Percentiles rank a stretch among this genome's conserved stretches.
These are phyloP conservation scores for Zaprionus obscuricornis DNA, from an alignment of 2,888 invertebrate genomes.

Conservation along the genomic window DNA sequence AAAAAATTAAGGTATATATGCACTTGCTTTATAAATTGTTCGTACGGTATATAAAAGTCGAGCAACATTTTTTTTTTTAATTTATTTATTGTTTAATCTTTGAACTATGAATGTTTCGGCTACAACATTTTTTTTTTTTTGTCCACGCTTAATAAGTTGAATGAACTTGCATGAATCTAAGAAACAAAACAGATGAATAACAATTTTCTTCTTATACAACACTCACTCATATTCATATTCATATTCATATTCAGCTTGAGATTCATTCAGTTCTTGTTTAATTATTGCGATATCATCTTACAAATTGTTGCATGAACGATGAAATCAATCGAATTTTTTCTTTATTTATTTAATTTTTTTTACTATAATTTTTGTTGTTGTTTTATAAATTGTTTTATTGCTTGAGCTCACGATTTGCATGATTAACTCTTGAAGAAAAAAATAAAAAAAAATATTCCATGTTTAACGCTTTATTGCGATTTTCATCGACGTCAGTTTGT, in stretches of 20 bases:
- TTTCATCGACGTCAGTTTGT: conserved; percentile 17
- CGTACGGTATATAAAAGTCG: too few species aligned
- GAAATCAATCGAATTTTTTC: conserved; percentile 45
- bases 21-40: too few species aligned
- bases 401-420: conserved; percentile 60
- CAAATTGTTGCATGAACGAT: conserved; percentile 34
- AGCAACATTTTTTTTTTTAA: too few species aligned
- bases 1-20: too few species aligned
- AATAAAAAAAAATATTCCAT: conserved; percentile 59
- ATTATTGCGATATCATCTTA: conserved; percentile 22
- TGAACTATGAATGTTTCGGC: too few species aligned
- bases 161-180: conserved; percentile 39
- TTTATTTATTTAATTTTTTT: conserved; percentile 3
- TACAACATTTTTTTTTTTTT: conserved; percentile 14
- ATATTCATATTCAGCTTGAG: too few species aligned
- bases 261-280: conserved; percentile 11
- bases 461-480: conserved; percentile 49
- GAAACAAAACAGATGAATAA: conserved; percentile 15
- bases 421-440: conserved; percentile 51
- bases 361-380: conserved; percentile 15
- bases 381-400: conserved; percentile 4
- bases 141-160: conserved; percentile 43
- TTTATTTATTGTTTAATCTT: too few species aligned
- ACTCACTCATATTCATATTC: too few species aligned
- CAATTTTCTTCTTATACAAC: too few species aligned